These are phyloP conservation scores for Mamestra configurata DNA, from an alignment of 1,140 invertebrate species.

Conservation along the genomic window DNA sequence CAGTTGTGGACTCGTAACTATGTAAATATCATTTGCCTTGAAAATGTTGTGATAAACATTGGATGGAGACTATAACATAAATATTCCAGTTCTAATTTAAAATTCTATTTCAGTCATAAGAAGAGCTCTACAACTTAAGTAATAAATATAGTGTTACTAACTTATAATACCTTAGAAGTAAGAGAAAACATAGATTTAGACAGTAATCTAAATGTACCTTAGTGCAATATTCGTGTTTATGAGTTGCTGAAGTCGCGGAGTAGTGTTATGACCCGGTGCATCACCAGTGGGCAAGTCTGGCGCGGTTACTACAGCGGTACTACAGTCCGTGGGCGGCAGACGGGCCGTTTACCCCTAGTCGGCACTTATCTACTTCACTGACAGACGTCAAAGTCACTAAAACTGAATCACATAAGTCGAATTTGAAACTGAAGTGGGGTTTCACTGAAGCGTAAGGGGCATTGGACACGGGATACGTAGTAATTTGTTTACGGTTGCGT, in stretches of 20 bases:
- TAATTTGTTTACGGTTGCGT: slow-evolving; percentile 69
- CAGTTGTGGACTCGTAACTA: background rate
- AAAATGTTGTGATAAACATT: slow-evolving; percentile 24
- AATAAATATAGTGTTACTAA: background rate
- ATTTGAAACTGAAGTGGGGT: slow-evolving; percentile 37
- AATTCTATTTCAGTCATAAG: slow-evolving; percentile 6
- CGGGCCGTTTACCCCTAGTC: slow-evolving; percentile 68
- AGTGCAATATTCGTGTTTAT: slow-evolving; percentile 15
- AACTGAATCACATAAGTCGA: slow-evolving; percentile 54
- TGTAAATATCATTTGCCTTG: background rate
- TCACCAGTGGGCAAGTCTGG: slow-evolving; percentile 65
- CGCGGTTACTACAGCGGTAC: slow-evolving; percentile 72
- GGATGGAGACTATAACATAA: background rate
- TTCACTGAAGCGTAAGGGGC: slow-evolving; percentile 49
- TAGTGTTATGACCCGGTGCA: slow-evolving; percentile 61
- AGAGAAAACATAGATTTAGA: background rate
- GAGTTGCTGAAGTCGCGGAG: slow-evolving; percentile 52
- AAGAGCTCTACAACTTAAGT: background rate
- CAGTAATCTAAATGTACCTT: slow-evolving; percentile 34
- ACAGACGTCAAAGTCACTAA: slow-evolving; percentile 60
- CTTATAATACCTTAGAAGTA: background rate
- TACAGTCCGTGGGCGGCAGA: slow-evolving; percentile 72
- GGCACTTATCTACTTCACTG: slow-evolving; percentile 56
- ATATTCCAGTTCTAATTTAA: background rate
- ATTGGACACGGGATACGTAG: slow-evolving; percentile 54